phyloP scores from a whole-genome alignment of 1,140 invertebrate species.

The Drosophila sulfurigaster region DNA sequence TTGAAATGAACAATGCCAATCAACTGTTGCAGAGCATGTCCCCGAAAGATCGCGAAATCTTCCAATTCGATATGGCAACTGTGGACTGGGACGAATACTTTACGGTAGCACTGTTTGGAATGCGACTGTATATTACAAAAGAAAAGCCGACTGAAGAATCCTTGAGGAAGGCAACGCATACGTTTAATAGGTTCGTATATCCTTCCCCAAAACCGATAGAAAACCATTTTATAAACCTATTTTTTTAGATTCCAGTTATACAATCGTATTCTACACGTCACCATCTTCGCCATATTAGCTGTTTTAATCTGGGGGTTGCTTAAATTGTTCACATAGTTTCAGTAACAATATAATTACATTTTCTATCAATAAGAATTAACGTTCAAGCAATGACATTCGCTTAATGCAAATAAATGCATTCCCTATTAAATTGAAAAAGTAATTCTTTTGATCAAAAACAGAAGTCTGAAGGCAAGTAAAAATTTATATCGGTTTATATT shows the following conservation, averaged over 20 bases:
- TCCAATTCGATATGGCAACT: constrained; percentile 88
- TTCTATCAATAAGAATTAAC: no score
- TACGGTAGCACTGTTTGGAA: constrained; percentile 87
- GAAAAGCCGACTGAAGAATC: constrained; percentile 87
- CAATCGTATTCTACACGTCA: background rate
- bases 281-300: background rate
- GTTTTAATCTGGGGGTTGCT: background rate
- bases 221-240: background rate
- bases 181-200: constrained; percentile 34
- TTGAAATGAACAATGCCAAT: constrained; percentile 88
- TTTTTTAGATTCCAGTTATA: background rate
- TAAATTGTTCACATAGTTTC: background rate
- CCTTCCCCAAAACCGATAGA: no score
- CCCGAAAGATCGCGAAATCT: constrained; percentile 88
- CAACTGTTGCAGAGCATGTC: constrained; percentile 87
- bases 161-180: constrained; percentile 80
- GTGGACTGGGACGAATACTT: constrained; percentile 89
- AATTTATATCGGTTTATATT: no score
- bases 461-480: no score
- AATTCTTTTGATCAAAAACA: no score
- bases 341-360: no score
- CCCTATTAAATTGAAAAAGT: no score
- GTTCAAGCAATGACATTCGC: no score
- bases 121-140: constrained; percentile 89
- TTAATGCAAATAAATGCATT: no score